Percentiles rank a stretch among this genome's conserved stretches.
These are phyloP conservation scores for Jacana jacana DNA, from an alignment of 2,113 vertebrate species.

Conservation along the genomic window DNA sequence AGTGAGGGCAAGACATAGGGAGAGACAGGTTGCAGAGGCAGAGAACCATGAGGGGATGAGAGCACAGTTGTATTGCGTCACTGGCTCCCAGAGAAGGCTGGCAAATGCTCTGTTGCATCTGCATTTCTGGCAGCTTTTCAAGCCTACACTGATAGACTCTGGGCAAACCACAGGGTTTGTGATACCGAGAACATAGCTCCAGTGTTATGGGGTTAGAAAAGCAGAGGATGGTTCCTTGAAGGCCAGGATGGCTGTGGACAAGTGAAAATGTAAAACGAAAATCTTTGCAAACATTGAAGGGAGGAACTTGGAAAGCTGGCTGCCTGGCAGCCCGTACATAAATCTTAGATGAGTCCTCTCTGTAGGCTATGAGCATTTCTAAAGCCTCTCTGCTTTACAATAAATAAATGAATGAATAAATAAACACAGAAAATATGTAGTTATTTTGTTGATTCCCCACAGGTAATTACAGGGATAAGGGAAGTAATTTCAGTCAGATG, in stretches of 20 bases:
- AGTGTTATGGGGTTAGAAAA: rapidly evolving
- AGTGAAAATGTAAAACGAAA: neutral
- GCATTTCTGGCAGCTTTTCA: neutral
- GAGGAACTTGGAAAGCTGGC: neutral
- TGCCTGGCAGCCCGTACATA: neutral
- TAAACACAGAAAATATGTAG: neutral
- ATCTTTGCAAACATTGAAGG: neutral
- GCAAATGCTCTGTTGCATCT: neutral
- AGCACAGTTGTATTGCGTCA: rapidly evolving
- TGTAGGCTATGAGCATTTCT: neutral
- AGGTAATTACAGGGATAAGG: neutral
- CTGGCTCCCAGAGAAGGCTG: neutral
- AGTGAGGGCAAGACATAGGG: neutral
- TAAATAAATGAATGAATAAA: neutral
- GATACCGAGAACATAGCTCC: neutral
- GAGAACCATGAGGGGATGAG: neutral
- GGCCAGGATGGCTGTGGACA: neutral
- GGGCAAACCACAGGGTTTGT: neutral
- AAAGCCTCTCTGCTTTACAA: neutral
- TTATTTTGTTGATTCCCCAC: neutral
- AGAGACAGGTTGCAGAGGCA: neutral
- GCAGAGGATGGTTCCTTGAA: neutral
- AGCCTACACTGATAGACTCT: neutral
- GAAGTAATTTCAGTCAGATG: neutral
- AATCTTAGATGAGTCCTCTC: neutral